Conservation (phyloP, 2,888 invertebrate species). For the Schrankia costaestrigalis region DNA sequence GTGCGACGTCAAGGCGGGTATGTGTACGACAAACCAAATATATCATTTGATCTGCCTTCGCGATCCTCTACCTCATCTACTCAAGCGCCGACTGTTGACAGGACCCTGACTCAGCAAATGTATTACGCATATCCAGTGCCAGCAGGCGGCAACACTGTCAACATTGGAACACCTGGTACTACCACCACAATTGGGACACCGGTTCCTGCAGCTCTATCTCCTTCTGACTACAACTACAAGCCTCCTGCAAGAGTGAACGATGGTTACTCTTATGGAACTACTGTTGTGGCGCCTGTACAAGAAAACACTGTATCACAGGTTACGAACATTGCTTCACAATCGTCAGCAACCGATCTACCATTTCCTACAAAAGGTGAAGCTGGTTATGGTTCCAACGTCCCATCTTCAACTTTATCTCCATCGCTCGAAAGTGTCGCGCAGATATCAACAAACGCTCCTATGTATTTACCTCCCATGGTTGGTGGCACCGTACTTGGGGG, state of each 20-base stretch:
- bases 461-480: slow-evolving; percentile 56
- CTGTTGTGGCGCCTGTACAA: slow-evolving; percentile 3
- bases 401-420: slow-evolving; percentile 23
- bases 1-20: slow-evolving; percentile 68
- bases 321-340: slow-evolving; percentile 16
- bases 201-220: slow-evolving; percentile 3
- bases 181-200: slow-evolving; percentile 12
- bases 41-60: slow-evolving; percentile 65
- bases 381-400: slow-evolving; percentile 36
- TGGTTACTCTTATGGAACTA: slow-evolving; percentile 44
- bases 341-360: slow-evolving; percentile 4
- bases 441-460: slow-evolving; percentile 59
- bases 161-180: slow-evolving; percentile 41
- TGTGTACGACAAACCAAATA: slow-evolving; percentile 64
- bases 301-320: slow-evolving; percentile 13
- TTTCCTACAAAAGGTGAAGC: slow-evolving; percentile 13
- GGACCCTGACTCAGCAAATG: slow-evolving; percentile 65
- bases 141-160: slow-evolving; percentile 39
- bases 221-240: slow-evolving; percentile 22
- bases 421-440: slow-evolving; percentile 16
- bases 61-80: slow-evolving; percentile 45
- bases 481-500: slow-evolving; percentile 12
- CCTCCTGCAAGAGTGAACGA: slow-evolving; percentile 12
- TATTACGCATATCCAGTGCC: slow-evolving; percentile 69
- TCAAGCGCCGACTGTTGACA: slow-evolving; percentile 64